phyloP scores from a whole-genome alignment of 2,113 vertebrate species.

The Serilophus lunatus region DNA sequence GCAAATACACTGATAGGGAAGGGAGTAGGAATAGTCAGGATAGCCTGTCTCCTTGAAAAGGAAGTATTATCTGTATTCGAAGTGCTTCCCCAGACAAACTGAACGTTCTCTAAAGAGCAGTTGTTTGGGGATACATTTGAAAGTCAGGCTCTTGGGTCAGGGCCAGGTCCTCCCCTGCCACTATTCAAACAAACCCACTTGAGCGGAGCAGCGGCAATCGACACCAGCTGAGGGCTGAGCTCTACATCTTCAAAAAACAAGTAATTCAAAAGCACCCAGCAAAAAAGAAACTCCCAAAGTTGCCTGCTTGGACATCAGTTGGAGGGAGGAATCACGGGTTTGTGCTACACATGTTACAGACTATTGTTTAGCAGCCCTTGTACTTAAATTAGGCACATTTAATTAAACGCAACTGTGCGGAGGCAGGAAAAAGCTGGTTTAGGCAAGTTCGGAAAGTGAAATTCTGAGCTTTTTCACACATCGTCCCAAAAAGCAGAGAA shows the following conservation, averaged over 20 bases:
- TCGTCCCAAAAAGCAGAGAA: not conserved
- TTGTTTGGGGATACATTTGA: not conserved
- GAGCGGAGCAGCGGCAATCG: not conserved
- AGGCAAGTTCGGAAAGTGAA: slow-evolving; percentile 64
- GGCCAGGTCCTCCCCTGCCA: not conserved
- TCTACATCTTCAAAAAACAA: not conserved
- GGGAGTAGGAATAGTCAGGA: not conserved
- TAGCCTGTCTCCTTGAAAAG: not conserved
- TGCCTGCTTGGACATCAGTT: slow-evolving; percentile 3
- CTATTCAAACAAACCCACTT: not conserved
- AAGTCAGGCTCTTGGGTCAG: not conserved
- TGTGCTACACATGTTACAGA: slow-evolving; percentile 41
- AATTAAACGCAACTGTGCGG: slow-evolving; percentile 65
- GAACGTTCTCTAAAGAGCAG: not conserved
- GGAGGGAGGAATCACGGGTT: slow-evolving; percentile 1
- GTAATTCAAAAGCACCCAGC: not conserved
- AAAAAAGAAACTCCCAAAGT: slow-evolving; percentile 15
- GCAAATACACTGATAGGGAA: not conserved
- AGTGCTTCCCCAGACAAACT: not conserved
- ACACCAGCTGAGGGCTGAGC: not conserved
- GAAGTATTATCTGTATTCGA: not conserved
- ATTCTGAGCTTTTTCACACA: slow-evolving; percentile 54
- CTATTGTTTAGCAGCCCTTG: slow-evolving; percentile 65
- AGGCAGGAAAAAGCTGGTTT: slow-evolving; percentile 74
- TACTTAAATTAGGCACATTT: slow-evolving; percentile 70